phyloP scores from a whole-genome alignment of 2,113 vertebrate genomes.

The Gambusia holbrooki region DNA sequence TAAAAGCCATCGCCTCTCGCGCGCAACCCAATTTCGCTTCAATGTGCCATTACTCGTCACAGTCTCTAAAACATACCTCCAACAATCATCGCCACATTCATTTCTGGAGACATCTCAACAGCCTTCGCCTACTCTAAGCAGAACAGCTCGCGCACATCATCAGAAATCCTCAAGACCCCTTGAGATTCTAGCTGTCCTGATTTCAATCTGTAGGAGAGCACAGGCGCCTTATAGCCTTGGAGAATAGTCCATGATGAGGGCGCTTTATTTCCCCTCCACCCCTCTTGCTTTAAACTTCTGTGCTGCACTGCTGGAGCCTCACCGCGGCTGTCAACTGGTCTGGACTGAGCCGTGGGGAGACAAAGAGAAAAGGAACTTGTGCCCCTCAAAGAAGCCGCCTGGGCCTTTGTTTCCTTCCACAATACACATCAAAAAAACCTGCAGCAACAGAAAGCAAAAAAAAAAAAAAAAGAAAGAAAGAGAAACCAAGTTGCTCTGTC shows the following conservation, averaged over 20 bases:
- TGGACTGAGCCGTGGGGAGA: constrained; percentile 27
- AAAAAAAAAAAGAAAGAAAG: constrained; percentile 4
- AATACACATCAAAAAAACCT: constrained; percentile 36
- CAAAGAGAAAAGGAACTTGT: constrained; percentile 51
- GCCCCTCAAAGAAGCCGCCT: constrained; percentile 42
- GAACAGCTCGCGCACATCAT: constrained; percentile 47
- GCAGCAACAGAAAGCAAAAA: constrained; percentile 15
- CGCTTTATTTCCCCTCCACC: constrained; percentile 22
- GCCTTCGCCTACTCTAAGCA: constrained; percentile 23
- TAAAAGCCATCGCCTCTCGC: constrained; percentile 27
- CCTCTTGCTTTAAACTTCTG: constrained; percentile 38
- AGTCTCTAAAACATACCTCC: constrained; percentile 54
- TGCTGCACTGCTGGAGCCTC: constrained; percentile 36
- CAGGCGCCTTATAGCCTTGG: constrained; percentile 30
- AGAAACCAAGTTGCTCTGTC: constrained; percentile 14
- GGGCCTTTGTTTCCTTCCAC: constrained; percentile 63
- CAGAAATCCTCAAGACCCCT: constrained; percentile 52
- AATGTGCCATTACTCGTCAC: constrained; percentile 31
- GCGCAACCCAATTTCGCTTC: constrained; percentile 3
- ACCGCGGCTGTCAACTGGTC: constrained; percentile 30
- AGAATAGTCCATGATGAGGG: constrained; percentile 70
- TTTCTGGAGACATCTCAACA: constrained; percentile 40
- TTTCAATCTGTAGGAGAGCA: constrained; percentile 42
- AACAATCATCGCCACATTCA: constrained; percentile 58
- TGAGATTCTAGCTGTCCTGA: constrained; percentile 53